Percentiles rank a stretch among this genome's conserved stretches.
These are phyloP conservation scores for Argya squamiceps DNA, from an alignment of 2,797 vertebrate genomes.

Conservation along the genomic window DNA sequence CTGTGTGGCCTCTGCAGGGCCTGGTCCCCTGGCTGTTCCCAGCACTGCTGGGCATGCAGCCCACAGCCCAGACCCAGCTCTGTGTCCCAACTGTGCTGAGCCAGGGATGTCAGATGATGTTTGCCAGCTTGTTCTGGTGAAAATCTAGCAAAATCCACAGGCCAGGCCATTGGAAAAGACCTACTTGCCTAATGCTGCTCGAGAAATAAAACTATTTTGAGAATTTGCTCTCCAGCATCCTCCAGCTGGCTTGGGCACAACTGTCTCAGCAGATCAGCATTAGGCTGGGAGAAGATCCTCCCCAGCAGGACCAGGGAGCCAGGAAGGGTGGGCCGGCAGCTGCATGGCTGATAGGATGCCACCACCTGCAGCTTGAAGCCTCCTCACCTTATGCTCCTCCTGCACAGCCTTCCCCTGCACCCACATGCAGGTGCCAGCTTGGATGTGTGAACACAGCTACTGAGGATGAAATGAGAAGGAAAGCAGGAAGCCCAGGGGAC, in stretches of 20 bases:
- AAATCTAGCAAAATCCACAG: background rate
- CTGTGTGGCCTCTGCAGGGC: background rate
- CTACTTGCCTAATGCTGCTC: background rate
- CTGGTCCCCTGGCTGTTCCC: background rate
- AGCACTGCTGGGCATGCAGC: background rate
- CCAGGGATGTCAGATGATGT: accelerated
- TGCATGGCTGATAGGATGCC: background rate
- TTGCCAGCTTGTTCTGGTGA: background rate
- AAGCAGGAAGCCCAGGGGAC: background rate
- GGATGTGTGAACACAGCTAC: background rate
- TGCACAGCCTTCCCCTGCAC: background rate
- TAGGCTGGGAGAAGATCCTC: background rate
- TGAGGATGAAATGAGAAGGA: background rate
- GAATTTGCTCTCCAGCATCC: background rate
- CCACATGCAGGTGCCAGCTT: background rate
- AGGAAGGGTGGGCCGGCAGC: background rate
- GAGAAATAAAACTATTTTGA: background rate
- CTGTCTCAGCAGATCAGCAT: slow-evolving; percentile 15
- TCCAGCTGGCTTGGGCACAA: background rate
- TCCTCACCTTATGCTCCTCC: background rate
- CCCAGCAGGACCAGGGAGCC: background rate
- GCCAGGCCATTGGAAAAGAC: background rate
- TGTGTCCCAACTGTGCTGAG: background rate
- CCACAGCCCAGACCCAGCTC: background rate
- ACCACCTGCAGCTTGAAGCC: background rate